Base-by-base conservation (phyloP, 2,888 invertebrate genomes). In the Atrina japonica region DNA sequence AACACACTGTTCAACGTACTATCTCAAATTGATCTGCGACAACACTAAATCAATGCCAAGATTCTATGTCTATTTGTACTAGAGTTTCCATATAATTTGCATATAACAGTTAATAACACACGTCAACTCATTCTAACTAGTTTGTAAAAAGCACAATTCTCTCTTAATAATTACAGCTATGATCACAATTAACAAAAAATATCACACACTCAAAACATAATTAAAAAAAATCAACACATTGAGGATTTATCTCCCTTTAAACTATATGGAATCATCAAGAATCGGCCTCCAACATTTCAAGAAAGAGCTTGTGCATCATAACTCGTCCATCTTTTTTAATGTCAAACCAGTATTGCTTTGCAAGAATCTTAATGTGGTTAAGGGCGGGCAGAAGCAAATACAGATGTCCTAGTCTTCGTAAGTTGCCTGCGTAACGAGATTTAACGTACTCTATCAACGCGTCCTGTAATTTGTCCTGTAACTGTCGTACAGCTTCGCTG, bases 221-320 rank as follows among this genome's bases (percentile, higher is more conserved):
- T 61, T 63, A 61, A 61, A 53, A 52, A 60, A 50, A 45, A 47
- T 61, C 29, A 61, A 61, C 61, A 61, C 49, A 35, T 35, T 35
- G 30, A 58, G 60, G 60, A 67, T 47, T 60, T 67, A 45, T 67
- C 45, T 67, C 35, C 21, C 52, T 58, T 59, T 60, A 29, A 25
- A 49, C 25, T 55, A 74, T 84, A 84, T 83, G 77, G 83, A 84
- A 71, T 50, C 58, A 77, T 86, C 87, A 86, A 77, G 86, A 86
- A 73, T 87, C 87, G 6, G 86, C 86, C 91, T 97, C 97, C 73
- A 98, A 93, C 98, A 98, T 98, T 92, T 98, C 97, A 56, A 97
- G 94, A 92, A 98, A 97, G 64, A 98, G 93, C 91, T 98, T 98
- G 92, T 98, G 98, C 96, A 98, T 96, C 82, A 95, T 95, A 72